Percentiles rank a stretch among this genome's conserved stretches.
Conservation (phyloP, 2,888 invertebrate species). For the Eupithecia subumbrata region DNA sequence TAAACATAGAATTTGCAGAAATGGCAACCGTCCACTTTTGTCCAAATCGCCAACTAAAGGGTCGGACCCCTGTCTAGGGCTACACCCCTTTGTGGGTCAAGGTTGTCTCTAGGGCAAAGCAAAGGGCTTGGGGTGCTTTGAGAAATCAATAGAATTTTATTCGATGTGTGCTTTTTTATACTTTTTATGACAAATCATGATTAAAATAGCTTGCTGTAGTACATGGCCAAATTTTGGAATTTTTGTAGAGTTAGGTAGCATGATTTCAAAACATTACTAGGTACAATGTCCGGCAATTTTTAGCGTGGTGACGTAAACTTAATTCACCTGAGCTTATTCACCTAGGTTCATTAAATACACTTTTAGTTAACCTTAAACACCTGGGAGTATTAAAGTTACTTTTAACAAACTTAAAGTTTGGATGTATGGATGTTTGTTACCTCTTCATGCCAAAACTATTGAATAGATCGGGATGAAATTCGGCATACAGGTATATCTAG, state of each 20-base stretch:
- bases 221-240: not conserved
- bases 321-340: too few relatives aligned
- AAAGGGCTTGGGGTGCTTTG: slow-evolving; percentile 29
- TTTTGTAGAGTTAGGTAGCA: not conserved
- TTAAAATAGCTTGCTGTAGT: not conserved
- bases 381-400: too few relatives aligned
- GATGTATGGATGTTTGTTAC: too few relatives aligned
- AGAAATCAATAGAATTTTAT: slow-evolving; percentile 25
- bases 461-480: too few relatives aligned
- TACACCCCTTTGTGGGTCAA: slow-evolving; percentile 43
- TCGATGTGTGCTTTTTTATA: slow-evolving; percentile 1
- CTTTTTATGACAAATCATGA: not conserved
- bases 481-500: too few relatives aligned
- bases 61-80: slow-evolving; percentile 20
- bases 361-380: too few relatives aligned
- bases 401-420: too few relatives aligned
- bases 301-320: too few relatives aligned
- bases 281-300: too few relatives aligned
- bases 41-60: slow-evolving; percentile 4
- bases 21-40: not conserved
- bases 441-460: too few relatives aligned
- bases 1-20: not conserved
- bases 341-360: too few relatives aligned
- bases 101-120: slow-evolving; percentile 39
- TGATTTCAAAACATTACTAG: not conserved